Conservation (phyloP, 1,140 invertebrate species). For the Rhopalosiphum maidis region DNA sequence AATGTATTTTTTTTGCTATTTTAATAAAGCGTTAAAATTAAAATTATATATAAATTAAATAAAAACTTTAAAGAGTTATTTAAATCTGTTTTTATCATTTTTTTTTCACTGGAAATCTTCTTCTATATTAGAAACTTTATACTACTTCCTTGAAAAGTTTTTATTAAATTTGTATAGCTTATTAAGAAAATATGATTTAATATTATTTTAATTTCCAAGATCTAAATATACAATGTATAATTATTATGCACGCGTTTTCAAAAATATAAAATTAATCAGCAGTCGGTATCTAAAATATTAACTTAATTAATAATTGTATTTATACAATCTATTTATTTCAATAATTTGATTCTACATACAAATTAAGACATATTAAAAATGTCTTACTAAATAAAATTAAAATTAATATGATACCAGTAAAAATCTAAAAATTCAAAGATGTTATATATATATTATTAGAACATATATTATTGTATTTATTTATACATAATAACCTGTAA, state of each 20-base stretch:
- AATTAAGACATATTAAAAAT: too few species aligned
- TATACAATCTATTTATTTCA: not conserved
- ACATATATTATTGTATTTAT: too few species aligned
- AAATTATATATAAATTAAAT: constrained; percentile 9
- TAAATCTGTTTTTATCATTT: not conserved
- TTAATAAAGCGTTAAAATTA: constrained; percentile 1
- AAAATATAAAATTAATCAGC: not conserved
- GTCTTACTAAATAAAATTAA: too few species aligned
- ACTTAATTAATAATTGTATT: not conserved
- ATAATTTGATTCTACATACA: too few species aligned
- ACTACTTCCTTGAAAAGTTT: not conserved
- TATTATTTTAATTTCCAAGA: not conserved
- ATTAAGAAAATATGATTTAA: not conserved
- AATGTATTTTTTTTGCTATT: not conserved
- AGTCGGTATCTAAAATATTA: not conserved
- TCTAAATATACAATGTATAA: not conserved
- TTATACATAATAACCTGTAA: too few species aligned
- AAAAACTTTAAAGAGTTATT: constrained; percentile 3
- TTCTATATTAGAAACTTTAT: not conserved
- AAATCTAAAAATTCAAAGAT: too few species aligned
- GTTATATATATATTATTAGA: too few species aligned
- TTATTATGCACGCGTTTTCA: not conserved
- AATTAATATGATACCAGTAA: too few species aligned
- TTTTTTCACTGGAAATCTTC: not conserved
- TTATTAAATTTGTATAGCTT: not conserved